Evolutionary conservation across 1,140 invertebrate species (phyloP).

Genomic region (Asbolus verrucosus): DNA sequence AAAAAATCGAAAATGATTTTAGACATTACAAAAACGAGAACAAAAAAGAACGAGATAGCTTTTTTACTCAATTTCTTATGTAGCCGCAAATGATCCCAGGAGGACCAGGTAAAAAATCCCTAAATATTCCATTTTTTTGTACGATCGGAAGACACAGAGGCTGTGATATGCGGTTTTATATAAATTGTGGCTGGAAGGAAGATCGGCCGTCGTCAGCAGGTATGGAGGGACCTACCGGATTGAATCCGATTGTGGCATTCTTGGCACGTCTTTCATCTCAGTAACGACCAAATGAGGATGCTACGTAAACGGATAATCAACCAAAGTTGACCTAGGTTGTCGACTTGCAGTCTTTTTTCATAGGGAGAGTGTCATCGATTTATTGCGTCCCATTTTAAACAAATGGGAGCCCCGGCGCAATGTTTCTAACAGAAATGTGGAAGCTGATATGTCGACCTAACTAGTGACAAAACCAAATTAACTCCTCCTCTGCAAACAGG

Average conservation of each 20-base stretch:
- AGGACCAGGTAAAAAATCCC: too few species aligned
- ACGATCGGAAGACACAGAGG: too few species aligned
- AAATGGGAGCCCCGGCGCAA: not conserved
- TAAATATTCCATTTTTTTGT: too few species aligned
- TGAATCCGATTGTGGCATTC: conserved; percentile 19
- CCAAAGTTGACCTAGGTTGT: conserved; percentile 23
- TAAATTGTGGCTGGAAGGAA: too few species aligned
- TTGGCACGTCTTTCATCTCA: conserved; percentile 34
- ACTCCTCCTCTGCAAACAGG: not conserved
- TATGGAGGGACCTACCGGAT: not conserved
- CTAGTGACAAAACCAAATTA: not conserved
- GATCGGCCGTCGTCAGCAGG: conserved; percentile 15
- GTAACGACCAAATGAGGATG: conserved; percentile 30
- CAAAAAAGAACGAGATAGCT: too few species aligned
- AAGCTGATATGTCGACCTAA: not conserved
- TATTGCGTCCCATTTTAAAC: conserved; percentile 9
- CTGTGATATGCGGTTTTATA: too few species aligned
- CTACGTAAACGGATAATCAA: conserved; percentile 37
- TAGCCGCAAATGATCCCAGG: too few species aligned
- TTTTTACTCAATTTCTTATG: too few species aligned
- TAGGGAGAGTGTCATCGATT: conserved; percentile 6
- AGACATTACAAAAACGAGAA: too few species aligned
- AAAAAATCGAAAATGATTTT: too few species aligned
- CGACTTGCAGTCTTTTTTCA: conserved; percentile 1
- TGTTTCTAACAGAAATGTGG: not conserved